phyloP scores from a whole-genome alignment of 1,140 invertebrate genomes.

The Cyphomyrmex costatus region DNA sequence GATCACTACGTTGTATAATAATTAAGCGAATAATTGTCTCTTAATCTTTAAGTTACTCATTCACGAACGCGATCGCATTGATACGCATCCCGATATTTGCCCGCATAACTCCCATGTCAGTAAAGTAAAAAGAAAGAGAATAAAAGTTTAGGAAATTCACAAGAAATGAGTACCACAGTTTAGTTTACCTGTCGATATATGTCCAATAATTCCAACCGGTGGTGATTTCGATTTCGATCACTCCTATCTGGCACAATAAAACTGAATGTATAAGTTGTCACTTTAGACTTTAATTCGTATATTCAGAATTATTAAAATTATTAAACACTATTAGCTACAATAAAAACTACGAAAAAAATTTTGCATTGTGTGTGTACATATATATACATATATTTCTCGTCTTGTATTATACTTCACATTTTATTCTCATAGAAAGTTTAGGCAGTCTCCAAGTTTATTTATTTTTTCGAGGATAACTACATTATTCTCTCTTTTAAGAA shows the following conservation, averaged over 20 bases:
- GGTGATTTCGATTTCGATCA: not conserved
- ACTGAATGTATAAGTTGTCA: not conserved
- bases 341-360: not conserved
- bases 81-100: slow-evolving; percentile 82
- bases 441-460: not conserved
- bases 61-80: slow-evolving; percentile 73
- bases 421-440: not conserved
- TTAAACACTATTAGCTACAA: not conserved
- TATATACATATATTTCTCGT: no score
- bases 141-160: slow-evolving; percentile 61
- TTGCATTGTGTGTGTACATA: no score
- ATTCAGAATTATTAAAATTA: not conserved
- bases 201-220: not conserved
- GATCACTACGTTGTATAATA: slow-evolving; percentile 69
- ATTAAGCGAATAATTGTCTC: slow-evolving; percentile 67
- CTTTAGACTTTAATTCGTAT: not conserved
- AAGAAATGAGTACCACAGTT: slow-evolving; percentile 24
- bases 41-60: slow-evolving; percentile 73
- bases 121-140: slow-evolving; percentile 77
- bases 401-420: not conserved
- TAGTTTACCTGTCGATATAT: slow-evolving; percentile 10
- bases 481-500: not conserved
- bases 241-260: not conserved
- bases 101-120: slow-evolving; percentile 84
- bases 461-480: not conserved